These are phyloP conservation scores for Ophion ellenae DNA, from an alignment of 2,888 invertebrate genomes.

Conservation along the genomic window DNA sequence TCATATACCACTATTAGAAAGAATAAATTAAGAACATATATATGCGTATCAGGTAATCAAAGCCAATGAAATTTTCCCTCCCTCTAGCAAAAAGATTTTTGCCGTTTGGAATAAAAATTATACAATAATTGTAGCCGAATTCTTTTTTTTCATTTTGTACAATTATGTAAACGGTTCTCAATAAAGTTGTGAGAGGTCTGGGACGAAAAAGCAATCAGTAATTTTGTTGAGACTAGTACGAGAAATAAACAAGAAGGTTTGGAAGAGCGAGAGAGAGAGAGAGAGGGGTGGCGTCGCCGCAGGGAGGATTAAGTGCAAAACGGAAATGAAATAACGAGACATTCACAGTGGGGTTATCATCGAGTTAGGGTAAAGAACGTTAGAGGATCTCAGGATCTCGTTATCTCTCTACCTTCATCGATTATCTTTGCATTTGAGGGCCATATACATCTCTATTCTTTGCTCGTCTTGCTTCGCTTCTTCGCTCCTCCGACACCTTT, in stretches of 20 bases:
- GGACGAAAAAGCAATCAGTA: too few species aligned
- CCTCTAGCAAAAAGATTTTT: too few species aligned
- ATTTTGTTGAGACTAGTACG: background rate
- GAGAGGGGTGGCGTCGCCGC: background rate
- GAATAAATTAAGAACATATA: too few species aligned
- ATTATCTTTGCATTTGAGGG: conserved; percentile 46
- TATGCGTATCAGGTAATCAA: too few species aligned
- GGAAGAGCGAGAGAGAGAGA: background rate
- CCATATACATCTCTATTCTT: conserved; percentile 30
- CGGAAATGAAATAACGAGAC: conserved; percentile 56
- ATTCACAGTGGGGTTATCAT: conserved; percentile 49
- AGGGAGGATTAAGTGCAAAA: background rate
- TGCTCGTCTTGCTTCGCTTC: conserved; percentile 14
- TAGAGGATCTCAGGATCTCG: conserved; percentile 46
- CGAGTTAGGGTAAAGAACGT: conserved; percentile 52
- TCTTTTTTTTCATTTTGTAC: too few species aligned
- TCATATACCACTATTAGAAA: too few species aligned
- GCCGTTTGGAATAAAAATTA: too few species aligned
- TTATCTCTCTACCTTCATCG: conserved; percentile 51
- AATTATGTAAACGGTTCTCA: too few species aligned
- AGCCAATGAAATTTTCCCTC: too few species aligned
- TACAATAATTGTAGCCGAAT: too few species aligned
- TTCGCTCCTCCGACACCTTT: conserved; percentile 49
- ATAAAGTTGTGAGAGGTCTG: too few species aligned
- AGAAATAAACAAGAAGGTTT: background rate